These are phyloP conservation scores for Mylabris sibirica DNA, from an alignment of 2,888 invertebrate species.

Conservation along the genomic window DNA sequence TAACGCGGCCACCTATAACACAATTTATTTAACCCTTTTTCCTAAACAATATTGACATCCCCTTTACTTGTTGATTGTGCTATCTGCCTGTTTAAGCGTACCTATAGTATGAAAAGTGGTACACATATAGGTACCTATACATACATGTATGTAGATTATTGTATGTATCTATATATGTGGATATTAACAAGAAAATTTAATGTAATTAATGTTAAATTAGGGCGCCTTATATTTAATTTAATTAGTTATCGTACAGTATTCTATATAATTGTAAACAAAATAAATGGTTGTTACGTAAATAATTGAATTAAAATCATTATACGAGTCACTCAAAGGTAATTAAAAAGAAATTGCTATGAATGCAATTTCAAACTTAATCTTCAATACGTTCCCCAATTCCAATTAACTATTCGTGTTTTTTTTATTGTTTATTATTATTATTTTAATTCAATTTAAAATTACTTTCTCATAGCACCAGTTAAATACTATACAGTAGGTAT, in stretches of 20 bases:
- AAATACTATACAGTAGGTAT: no score
- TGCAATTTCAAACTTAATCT: not conserved
- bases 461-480: not conserved
- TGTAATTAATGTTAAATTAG: not conserved
- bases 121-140: no score
- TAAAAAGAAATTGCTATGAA: no score
- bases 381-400: not conserved
- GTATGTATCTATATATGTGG: not conserved
- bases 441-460: no score
- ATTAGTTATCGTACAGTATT: not conserved
- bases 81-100: no score
- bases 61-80: not conserved
- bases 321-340: no score
- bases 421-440: no score
- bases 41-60: not conserved
- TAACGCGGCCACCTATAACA: slow-evolving; percentile 13
- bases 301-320: no score
- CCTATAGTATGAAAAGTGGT: no score
- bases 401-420: not conserved
- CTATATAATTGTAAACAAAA: no score
- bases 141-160: no score
- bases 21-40: not conserved
- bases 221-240: not conserved
- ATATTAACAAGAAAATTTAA: not conserved
- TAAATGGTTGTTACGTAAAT: no score